These are phyloP conservation scores for Belonocnema kinseyi DNA, from an alignment of 1,140 invertebrate species.

Conservation along the genomic window DNA sequence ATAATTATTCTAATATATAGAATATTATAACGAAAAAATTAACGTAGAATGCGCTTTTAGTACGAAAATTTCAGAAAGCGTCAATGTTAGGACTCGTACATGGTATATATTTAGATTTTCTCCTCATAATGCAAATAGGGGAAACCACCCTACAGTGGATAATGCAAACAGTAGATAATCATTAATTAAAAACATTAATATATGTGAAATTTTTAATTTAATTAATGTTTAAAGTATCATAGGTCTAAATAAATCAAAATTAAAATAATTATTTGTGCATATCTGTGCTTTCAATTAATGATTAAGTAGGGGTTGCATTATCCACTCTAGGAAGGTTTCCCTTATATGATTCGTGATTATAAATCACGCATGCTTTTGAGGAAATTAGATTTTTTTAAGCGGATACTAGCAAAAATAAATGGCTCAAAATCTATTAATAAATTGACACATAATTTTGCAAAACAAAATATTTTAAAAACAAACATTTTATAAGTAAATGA, in stretches of 20 bases:
- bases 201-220: no score
- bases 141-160: no score
- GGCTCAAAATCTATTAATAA: neutral
- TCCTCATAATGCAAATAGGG: slow-evolving; percentile 2
- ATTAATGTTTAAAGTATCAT: no score
- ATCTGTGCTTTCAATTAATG: no score
- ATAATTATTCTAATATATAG: neutral
- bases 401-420: slow-evolving; percentile 1
- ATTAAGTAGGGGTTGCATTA: no score
- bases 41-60: neutral
- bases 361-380: slow-evolving; percentile 2
- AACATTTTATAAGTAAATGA: no score
- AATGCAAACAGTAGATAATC: no score
- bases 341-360: neutral
- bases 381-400: slow-evolving; percentile 16
- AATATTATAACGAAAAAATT: neutral
- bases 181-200: no score
- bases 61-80: slow-evolving; percentile 18
- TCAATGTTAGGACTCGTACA: slow-evolving; percentile 27
- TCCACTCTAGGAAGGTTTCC: no score
- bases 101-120: slow-evolving; percentile 32
- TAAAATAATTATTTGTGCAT: no score
- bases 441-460: neutral
- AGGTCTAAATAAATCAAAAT: no score
- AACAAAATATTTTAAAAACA: no score